These are phyloP conservation scores for Bombus confusus DNA, from an alignment of 1,140 invertebrate genomes.

Conservation along the genomic window DNA sequence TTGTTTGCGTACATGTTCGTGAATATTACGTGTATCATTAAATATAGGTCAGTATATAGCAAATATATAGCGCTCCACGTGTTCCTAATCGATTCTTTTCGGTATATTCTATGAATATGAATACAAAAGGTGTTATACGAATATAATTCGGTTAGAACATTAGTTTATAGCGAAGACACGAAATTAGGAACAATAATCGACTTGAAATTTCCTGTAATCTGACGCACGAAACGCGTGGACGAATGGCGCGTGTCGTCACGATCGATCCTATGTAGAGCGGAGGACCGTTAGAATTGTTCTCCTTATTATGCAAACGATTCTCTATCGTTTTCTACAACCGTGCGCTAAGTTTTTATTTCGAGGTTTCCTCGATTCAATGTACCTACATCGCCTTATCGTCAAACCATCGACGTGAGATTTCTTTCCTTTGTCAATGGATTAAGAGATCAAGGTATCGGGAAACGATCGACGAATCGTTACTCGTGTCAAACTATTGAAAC, in stretches of 20 bases:
- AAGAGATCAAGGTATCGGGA: not conserved
- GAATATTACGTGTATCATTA: too few relatives aligned
- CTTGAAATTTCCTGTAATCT: not conserved
- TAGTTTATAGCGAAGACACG: too few relatives aligned
- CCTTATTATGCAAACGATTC: conserved; percentile 56
- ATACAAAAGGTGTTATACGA: too few relatives aligned
- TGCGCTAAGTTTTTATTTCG: not conserved
- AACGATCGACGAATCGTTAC: not conserved
- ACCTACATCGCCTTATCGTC: not conserved
- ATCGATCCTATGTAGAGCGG: conserved; percentile 51
- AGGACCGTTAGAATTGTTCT: conserved; percentile 59
- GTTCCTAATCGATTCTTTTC: too few relatives aligned
- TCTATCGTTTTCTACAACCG: conserved; percentile 9
- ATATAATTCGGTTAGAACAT: too few relatives aligned
- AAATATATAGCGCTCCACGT: too few relatives aligned
- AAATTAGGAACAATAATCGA: too few relatives aligned
- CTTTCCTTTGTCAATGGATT: not conserved
- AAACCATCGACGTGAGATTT: not conserved
- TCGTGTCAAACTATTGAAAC: too few relatives aligned
- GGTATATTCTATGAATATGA: too few relatives aligned
- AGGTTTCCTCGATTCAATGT: conserved; percentile 21
- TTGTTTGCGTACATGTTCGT: too few relatives aligned
- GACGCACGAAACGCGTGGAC: not conserved
- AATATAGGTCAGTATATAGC: too few relatives aligned
- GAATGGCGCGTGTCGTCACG: conserved; percentile 30